These are phyloP conservation scores for Drosophila willistoni DNA, from an alignment of 1,140 invertebrate species.

Conservation along the genomic window DNA sequence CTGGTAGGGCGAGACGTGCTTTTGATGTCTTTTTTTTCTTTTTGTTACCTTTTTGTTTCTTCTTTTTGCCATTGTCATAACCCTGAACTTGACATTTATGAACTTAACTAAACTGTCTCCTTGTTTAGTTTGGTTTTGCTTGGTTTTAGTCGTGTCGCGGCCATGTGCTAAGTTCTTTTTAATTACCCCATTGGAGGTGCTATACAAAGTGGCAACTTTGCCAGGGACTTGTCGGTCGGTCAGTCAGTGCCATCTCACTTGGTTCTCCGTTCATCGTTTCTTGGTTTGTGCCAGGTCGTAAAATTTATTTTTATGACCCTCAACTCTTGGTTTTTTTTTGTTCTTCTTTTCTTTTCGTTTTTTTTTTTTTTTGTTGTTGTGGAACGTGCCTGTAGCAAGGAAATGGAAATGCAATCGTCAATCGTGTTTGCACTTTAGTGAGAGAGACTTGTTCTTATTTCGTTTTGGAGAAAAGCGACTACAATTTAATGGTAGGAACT, in stretches of 20 bases:
- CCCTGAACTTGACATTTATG: slow-evolving; percentile 78
- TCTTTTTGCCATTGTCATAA: slow-evolving; percentile 30
- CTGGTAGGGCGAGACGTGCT: slow-evolving; percentile 13
- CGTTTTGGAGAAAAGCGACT: no score
- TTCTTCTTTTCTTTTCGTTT: no score
- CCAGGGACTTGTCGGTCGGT: slow-evolving; percentile 18
- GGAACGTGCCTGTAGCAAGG: slow-evolving; percentile 6
- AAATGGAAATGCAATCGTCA: slow-evolving; percentile 7
- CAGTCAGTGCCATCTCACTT: neutral
- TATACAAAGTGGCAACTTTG: neutral
- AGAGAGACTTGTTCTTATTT: neutral
- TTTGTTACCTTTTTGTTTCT: slow-evolving; percentile 18
- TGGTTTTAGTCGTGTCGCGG: slow-evolving; percentile 35
- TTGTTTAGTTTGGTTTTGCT: slow-evolving; percentile 10
- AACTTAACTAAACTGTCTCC: slow-evolving; percentile 39
- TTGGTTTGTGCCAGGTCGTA: slow-evolving; percentile 12
- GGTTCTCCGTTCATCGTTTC: neutral
- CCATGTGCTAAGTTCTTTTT: slow-evolving; percentile 75
- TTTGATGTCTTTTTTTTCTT: slow-evolving; percentile 21
- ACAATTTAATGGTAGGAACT: slow-evolving; percentile 4
- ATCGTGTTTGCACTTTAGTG: slow-evolving; percentile 5
- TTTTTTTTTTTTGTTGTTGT: neutral
- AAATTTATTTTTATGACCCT: slow-evolving; percentile 3
- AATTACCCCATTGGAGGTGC: slow-evolving; percentile 50
- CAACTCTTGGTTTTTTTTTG: slow-evolving; percentile 1